A percentile compares a stretch with the other conserved stretches of the same genome.
These are phyloP conservation scores for Idaea straminata DNA, from an alignment of 2,888 invertebrate genomes.

Conservation along the genomic window DNA sequence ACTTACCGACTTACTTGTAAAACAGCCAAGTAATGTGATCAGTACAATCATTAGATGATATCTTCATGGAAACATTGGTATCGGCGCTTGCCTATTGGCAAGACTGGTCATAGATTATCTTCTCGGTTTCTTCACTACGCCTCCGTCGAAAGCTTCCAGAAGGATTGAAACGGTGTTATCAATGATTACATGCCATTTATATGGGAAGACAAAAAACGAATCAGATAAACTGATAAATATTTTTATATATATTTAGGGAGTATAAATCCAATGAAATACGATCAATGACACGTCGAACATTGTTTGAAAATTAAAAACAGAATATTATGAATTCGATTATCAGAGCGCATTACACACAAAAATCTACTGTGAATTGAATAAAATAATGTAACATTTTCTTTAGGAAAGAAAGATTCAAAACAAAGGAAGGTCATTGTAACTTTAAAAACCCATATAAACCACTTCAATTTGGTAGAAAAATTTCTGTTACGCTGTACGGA, in stretches of 20 bases:
- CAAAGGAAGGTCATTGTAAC: too few species aligned
- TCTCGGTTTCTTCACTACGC: not conserved
- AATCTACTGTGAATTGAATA: too few species aligned
- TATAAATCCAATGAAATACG: too few species aligned
- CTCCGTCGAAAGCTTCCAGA: not conserved
- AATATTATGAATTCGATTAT: not conserved
- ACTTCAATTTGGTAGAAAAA: not conserved
- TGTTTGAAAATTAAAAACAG: not conserved
- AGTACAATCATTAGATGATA: not conserved
- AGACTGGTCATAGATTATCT: not conserved
- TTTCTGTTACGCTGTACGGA: not conserved
- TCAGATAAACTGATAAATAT: not conserved
- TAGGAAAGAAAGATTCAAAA: too few species aligned
- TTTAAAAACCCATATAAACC: too few species aligned
- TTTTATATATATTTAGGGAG: not conserved
- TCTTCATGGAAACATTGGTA: not conserved
- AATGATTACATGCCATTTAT: not conserved
- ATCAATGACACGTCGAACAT: not conserved
- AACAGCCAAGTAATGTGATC: not conserved
- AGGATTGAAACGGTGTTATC: not conserved
- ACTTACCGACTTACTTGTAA: not conserved
- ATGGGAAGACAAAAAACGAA: not conserved
- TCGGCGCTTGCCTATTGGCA: not conserved
- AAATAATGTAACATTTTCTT: too few species aligned
- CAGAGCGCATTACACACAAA: too few species aligned